phyloP scores from a whole-genome alignment of 2,888 invertebrate genomes.

The Scaptomyza cyrtandrae region DNA sequence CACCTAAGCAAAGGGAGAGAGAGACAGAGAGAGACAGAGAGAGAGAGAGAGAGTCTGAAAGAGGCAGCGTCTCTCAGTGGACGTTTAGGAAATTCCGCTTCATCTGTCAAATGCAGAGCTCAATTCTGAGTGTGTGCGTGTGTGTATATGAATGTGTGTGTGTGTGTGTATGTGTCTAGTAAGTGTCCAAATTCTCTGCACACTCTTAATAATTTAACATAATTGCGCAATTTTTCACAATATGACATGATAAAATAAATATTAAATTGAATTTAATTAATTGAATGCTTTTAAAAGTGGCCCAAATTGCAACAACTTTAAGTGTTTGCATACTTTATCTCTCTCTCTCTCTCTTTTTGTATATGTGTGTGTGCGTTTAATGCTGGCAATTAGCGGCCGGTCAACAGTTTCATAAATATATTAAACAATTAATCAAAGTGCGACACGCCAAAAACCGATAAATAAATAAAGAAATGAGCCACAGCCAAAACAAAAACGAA shows the following conservation, averaged over 20 bases:
- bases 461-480: conserved; percentile 5
- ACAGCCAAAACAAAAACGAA: conserved; percentile 1
- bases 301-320: conserved; percentile 28
- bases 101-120: conserved; percentile 41
- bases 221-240: conserved; percentile 63
- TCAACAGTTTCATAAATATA: conserved; percentile 57
- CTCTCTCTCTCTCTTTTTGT: not conserved
- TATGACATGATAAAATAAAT: conserved; percentile 69
- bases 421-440: conserved; percentile 56
- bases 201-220: conserved; percentile 56
- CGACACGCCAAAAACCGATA: conserved; percentile 10
- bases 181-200: conserved; percentile 9
- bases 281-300: conserved; percentile 54
- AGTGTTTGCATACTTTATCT: not conserved
- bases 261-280: conserved; percentile 70
- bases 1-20: too few species aligned
- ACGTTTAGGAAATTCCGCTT: conserved; percentile 20
- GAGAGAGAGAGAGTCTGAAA: not conserved
- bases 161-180: conserved; percentile 11
- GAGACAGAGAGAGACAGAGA: not conserved
- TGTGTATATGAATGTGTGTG: conserved; percentile 16
- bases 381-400: conserved; percentile 52
- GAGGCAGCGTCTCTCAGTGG: conserved; percentile 10
- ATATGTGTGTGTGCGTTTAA: conserved; percentile 22
- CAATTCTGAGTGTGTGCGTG: not conserved